phyloP scores from a whole-genome alignment of 2,797 vertebrate genomes.

The Sebastes nivosus region DNA sequence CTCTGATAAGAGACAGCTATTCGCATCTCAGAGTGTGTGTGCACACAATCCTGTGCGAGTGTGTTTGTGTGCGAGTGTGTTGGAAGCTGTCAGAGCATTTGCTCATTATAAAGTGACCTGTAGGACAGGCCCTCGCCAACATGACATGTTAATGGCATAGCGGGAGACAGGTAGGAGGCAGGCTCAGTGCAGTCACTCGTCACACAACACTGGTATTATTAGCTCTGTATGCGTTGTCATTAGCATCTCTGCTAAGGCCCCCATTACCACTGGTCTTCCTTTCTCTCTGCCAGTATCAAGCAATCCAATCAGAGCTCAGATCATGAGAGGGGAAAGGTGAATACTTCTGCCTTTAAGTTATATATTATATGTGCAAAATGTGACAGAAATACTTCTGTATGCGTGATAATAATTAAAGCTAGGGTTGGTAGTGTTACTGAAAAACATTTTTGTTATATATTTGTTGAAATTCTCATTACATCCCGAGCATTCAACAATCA shows the following conservation, averaged over 20 bases:
- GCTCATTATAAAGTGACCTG: conserved; percentile 93
- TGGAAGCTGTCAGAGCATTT: conserved; percentile 88
- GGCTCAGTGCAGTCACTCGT: conserved; percentile 58
- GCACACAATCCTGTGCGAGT: background rate
- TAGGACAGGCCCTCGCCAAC: conserved; percentile 84
- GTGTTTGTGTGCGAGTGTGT: conserved; percentile 64
- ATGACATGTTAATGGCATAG: conserved; percentile 89
- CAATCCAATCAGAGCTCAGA: conserved; percentile 61
- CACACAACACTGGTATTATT: conserved; percentile 52
- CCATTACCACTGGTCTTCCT: conserved; percentile 48
- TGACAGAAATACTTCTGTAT: background rate
- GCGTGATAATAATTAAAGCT: background rate
- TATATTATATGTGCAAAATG: background rate
- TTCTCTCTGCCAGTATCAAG: conserved; percentile 80
- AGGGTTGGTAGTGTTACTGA: background rate
- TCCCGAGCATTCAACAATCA: background rate
- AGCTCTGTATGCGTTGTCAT: conserved; percentile 45
- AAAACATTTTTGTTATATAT: background rate
- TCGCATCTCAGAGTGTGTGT: conserved; percentile 43
- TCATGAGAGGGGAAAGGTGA: background rate
- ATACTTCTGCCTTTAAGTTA: background rate
- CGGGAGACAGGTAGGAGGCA: conserved; percentile 88
- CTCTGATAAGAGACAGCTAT: conserved; percentile 77
- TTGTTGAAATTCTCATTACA: background rate
- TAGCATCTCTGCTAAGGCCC: conserved; percentile 39